These are phyloP conservation scores for Pituophis catenifer DNA, from an alignment of 2,113 vertebrate genomes.

Conservation along the genomic window DNA sequence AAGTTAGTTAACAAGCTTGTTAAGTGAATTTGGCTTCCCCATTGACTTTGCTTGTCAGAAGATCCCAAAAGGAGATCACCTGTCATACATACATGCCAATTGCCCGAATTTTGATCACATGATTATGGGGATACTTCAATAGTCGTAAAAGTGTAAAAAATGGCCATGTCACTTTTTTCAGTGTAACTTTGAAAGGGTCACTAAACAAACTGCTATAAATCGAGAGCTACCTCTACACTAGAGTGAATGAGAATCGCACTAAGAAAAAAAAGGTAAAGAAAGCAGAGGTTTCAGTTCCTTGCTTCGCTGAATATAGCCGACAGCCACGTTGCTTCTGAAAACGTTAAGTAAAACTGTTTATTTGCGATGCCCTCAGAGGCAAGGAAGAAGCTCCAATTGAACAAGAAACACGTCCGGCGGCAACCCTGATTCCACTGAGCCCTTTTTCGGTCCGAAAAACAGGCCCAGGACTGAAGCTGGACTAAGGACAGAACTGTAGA, in stretches of 20 bases:
- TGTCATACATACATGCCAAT: neutral
- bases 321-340: neutral
- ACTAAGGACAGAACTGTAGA: neutral
- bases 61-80: neutral
- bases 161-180: neutral
- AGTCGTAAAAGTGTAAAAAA: neutral
- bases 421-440: neutral
- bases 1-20: no score
- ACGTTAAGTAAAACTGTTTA: neutral
- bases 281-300: neutral
- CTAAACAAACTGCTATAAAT: no score
- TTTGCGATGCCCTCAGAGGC: neutral
- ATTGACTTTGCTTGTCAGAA: neutral
- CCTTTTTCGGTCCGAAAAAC: neutral
- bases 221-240: neutral
- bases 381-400: neutral
- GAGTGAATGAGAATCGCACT: neutral
- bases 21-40: neutral
- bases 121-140: neutral
- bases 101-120: neutral
- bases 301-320: neutral
- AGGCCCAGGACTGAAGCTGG: neutral
- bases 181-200: no score
- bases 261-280: neutral
- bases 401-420: neutral